phyloP scores from a whole-genome alignment of 2,797 vertebrate species.

The Melanotaenia parkinsoni region DNA sequence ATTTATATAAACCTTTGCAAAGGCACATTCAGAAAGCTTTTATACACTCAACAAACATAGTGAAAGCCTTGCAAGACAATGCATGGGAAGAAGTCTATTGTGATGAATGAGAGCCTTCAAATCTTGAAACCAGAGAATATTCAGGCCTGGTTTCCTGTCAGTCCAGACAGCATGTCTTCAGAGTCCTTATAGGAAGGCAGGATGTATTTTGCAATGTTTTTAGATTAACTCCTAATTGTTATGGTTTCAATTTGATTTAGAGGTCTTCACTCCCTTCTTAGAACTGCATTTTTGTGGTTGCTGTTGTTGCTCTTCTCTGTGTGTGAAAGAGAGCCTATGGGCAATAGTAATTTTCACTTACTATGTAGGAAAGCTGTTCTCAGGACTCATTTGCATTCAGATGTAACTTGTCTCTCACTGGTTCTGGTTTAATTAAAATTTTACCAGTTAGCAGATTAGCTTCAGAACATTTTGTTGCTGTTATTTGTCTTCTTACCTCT shows the following conservation, averaged over 20 bases:
- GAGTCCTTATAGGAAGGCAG: slow-evolving; percentile 11
- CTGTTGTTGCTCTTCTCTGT: slow-evolving; percentile 13
- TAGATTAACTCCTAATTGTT: slow-evolving; percentile 23
- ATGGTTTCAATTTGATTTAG: slow-evolving; percentile 22
- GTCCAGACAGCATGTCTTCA: not conserved
- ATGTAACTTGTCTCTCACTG: not conserved
- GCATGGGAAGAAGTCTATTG: not conserved
- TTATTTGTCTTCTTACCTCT: not conserved
- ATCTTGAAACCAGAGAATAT: not conserved
- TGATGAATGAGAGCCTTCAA: not conserved
- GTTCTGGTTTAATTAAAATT: not conserved
- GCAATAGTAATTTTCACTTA: slow-evolving; percentile 8
- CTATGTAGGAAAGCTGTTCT: not conserved
- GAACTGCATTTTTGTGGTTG: slow-evolving; percentile 35
- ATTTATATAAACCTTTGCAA: not conserved
- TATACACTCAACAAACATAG: not conserved
- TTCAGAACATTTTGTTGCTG: not conserved
- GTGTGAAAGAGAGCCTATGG: not conserved
- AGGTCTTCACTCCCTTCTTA: slow-evolving; percentile 9
- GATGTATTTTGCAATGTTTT: slow-evolving; percentile 23
- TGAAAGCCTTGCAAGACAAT: not conserved
- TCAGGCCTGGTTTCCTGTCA: not conserved
- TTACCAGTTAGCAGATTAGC: not conserved
- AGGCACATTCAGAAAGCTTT: not conserved
- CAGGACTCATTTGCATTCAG: not conserved